phyloP scores from a whole-genome alignment of 2,888 invertebrate genomes.

The Epinotia ramella region DNA sequence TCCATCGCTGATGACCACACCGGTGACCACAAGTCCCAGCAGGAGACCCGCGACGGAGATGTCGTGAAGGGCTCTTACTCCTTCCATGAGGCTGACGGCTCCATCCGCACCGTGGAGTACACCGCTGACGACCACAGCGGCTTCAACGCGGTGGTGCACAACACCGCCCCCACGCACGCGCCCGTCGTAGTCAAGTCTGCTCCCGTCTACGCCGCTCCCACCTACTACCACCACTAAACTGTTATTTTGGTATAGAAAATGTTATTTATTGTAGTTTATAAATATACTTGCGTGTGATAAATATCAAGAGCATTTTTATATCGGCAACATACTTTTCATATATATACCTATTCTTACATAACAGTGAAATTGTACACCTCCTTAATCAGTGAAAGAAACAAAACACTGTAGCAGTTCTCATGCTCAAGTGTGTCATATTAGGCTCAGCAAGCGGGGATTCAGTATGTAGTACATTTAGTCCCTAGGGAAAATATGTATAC shows the following conservation, averaged over 20 bases:
- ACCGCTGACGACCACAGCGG: slow-evolving; percentile 69
- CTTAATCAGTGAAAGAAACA: too few species aligned
- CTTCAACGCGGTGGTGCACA: slow-evolving; percentile 55
- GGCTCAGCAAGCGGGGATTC: too few species aligned
- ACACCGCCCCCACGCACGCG: slow-evolving; percentile 50
- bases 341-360: too few species aligned
- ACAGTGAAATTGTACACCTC: too few species aligned
- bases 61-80: slow-evolving; percentile 81
- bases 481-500: too few species aligned
- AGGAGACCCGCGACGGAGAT: slow-evolving; percentile 74
- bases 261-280: slow-evolving; percentile 12
- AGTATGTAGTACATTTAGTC: too few species aligned
- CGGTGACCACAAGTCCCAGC: slow-evolving; percentile 74
- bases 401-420: too few species aligned
- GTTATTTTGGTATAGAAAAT: slow-evolving; percentile 2
- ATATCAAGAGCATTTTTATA: too few species aligned
- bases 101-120: slow-evolving; percentile 73
- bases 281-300: slow-evolving; percentile 3
- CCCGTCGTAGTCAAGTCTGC: slow-evolving; percentile 49
- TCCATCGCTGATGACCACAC: slow-evolving; percentile 72
- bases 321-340: too few species aligned
- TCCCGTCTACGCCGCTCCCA: slow-evolving; percentile 49
- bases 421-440: too few species aligned
- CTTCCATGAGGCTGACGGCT: slow-evolving; percentile 73
- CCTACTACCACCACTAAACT: slow-evolving; percentile 50